Percentiles rank a stretch among this genome's conserved stretches.
phyloP scores from a whole-genome alignment of 2,797 vertebrate genomes.

The Onychomys torridus region DNA sequence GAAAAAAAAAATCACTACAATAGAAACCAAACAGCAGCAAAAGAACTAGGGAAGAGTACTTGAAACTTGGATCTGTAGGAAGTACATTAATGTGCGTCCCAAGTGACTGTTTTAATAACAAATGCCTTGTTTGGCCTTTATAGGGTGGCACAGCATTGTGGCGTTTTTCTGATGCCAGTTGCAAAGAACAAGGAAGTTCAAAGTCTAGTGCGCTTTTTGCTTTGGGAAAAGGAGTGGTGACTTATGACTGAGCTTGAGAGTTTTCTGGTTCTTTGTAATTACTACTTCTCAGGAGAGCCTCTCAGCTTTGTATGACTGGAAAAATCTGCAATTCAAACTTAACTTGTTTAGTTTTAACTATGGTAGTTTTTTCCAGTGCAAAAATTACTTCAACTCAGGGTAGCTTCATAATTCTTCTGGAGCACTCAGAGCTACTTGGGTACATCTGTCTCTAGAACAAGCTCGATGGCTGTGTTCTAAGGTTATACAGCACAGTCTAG shows the following conservation, averaged over 20 bases:
- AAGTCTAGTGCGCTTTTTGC: slow-evolving; percentile 65
- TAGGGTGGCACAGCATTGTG: neutral
- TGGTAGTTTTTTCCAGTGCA: slow-evolving; percentile 24
- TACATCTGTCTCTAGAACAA: neutral
- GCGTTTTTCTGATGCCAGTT: slow-evolving; percentile 20
- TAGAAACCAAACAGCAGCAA: neutral
- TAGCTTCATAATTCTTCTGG: neutral
- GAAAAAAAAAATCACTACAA: neutral
- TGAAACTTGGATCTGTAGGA: slow-evolving; percentile 32
- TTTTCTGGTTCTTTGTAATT: neutral
- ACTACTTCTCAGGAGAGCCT: neutral
- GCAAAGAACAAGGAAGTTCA: slow-evolving; percentile 68
- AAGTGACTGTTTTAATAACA: neutral
- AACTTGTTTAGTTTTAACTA: slow-evolving; percentile 45
- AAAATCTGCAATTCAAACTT: slow-evolving; percentile 44
- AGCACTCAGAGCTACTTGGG: neutral
- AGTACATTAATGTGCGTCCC: neutral
- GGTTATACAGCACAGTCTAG: slow-evolving; percentile 1
- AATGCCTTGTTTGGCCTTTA: neutral
- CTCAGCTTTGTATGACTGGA: neutral
- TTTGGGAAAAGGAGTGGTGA: slow-evolving; percentile 55
- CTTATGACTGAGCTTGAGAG: neutral
- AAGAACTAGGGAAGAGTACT: neutral
- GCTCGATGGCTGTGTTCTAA: neutral
- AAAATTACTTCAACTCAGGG: slow-evolving; percentile 2